Evolutionary conservation across 1,140 invertebrate genomes (phyloP), one percentile per base, ranked within the genome.

Genomic region (Centruroides sculpturatus): DNA sequence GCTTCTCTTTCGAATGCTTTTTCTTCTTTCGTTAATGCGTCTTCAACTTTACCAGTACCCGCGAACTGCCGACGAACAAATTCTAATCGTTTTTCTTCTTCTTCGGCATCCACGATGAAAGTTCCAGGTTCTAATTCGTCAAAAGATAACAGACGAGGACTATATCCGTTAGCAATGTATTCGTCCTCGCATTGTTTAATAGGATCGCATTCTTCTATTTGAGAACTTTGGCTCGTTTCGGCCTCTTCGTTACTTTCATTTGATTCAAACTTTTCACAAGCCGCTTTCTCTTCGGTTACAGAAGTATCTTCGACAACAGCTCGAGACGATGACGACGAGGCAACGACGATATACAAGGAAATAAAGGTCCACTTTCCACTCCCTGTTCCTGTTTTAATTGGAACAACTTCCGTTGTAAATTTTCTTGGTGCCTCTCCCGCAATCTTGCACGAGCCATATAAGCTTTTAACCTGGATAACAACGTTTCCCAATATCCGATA

Each of bases 371-470:
- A 34, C 58, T 59, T 47, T 69, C 65, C 8, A 87, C 84, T 4
- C 83, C 84, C 75, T 90, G 87, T 41, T 92, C 88, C 56, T 86
- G 85, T 74, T 94, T 96, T 3, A 99, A 78, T 56, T 92, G 80
- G 70, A 88, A 82, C 60, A 98, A 76, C 77, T 98, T 97, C 67
- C 85, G 81, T 51, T 83, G 81, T n/a, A 98, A 76, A 72, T 92
- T 91, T 62, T 89, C 84, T 74, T 95, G 87, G 77, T 99, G 95
- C 9, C 88, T 76, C 76, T 98, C 93, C 62, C 90, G 78, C 2
- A 99, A 78, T 48, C 94, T 77, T 5, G 92, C 91, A 66, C 91
- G 81, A 0, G 96, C 92, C 83, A 95, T 94, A 73, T 97, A 90
- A 5, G 93, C 93, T 81, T 92, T 94, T 4, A 98, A 76, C 73